Evolutionary conservation across 2,797 vertebrate species (phyloP).

Genomic region (Scarus forsteni): DNA sequence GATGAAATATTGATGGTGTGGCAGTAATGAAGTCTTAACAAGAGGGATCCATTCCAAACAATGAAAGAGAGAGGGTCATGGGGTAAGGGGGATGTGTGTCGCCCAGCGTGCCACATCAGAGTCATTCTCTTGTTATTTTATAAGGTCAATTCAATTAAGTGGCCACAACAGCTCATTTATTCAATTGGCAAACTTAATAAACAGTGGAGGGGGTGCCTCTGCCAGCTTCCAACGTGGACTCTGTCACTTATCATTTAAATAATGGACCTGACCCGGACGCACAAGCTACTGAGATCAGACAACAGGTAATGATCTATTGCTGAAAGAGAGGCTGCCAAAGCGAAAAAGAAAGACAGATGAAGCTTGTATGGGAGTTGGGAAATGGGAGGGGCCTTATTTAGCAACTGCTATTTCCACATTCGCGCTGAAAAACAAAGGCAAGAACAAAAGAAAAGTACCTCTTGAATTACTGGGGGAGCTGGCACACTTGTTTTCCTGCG

Average conservation of each 20-base stretch:
- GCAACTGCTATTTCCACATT: slow-evolving; percentile 81
- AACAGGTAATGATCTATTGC: slow-evolving; percentile 78
- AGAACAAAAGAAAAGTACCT: slow-evolving; percentile 84
- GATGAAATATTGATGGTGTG: slow-evolving; percentile 64
- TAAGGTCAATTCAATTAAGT: slow-evolving; percentile 84
- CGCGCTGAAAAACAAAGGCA: slow-evolving; percentile 79
- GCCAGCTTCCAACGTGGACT: slow-evolving; percentile 52
- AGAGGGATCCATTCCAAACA: slow-evolving; percentile 59
- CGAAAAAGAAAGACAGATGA: slow-evolving; percentile 53
- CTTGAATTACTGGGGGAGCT: slow-evolving; percentile 85
- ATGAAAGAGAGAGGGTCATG: slow-evolving; percentile 46
- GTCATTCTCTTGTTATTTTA: slow-evolving; percentile 77
- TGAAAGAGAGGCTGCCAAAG: slow-evolving; percentile 53
- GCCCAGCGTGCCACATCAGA: slow-evolving; percentile 55
- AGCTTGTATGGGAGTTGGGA: slow-evolving; percentile 63
- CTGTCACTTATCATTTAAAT: slow-evolving; percentile 80
- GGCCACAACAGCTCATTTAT: slow-evolving; percentile 74
- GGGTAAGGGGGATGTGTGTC: slow-evolving; percentile 41
- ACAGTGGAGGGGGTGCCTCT: slow-evolving; percentile 57
- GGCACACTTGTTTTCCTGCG: slow-evolving; percentile 82
- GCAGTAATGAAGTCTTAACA: slow-evolving; percentile 73
- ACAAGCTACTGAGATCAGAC: slow-evolving; percentile 63
- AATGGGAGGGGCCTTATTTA: slow-evolving; percentile 79
- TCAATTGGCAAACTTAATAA: slow-evolving; percentile 79
- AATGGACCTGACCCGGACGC: slow-evolving; percentile 54